Conservation (phyloP, 2,888 invertebrate genomes). For the Chrysotoxum bicinctum region DNA sequence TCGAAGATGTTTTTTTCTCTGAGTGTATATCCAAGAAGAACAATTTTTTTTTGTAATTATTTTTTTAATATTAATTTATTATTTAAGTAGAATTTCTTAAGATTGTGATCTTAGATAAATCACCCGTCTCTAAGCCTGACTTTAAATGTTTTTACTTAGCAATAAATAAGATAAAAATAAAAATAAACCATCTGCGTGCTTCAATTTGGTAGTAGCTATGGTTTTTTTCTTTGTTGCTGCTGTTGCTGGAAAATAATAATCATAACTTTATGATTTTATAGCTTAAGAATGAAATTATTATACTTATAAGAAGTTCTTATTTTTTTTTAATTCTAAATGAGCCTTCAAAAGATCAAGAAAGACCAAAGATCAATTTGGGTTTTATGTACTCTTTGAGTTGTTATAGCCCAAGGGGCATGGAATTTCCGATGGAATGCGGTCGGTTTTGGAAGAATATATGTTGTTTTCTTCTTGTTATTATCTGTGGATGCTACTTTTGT, state of each 20-base stretch:
- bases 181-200: neutral
- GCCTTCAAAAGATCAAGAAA: conserved; percentile 5
- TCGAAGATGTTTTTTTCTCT: neutral
- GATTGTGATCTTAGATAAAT: conserved; percentile 2
- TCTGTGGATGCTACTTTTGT: conserved; percentile 48
- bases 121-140: neutral
- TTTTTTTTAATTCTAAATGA: neutral
- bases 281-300: conserved; percentile 53
- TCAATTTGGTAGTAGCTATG: conserved; percentile 7
- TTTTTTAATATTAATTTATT: conserved; percentile 42
- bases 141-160: neutral
- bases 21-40: conserved; percentile 16
- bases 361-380: conserved; percentile 55
- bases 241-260: conserved; percentile 47
- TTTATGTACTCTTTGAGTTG: conserved; percentile 35
- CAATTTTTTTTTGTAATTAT: conserved; percentile 4
- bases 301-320: conserved; percentile 4
- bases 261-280: conserved; percentile 65
- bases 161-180: neutral
- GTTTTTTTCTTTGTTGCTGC: neutral
- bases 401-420: conserved; percentile 50
- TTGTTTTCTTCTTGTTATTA: conserved; percentile 18
- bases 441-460: conserved; percentile 58
- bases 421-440: conserved; percentile 68
- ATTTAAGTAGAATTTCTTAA: neutral